phyloP scores from a whole-genome alignment of 2,113 vertebrate species.

The Mirza zaza region DNA sequence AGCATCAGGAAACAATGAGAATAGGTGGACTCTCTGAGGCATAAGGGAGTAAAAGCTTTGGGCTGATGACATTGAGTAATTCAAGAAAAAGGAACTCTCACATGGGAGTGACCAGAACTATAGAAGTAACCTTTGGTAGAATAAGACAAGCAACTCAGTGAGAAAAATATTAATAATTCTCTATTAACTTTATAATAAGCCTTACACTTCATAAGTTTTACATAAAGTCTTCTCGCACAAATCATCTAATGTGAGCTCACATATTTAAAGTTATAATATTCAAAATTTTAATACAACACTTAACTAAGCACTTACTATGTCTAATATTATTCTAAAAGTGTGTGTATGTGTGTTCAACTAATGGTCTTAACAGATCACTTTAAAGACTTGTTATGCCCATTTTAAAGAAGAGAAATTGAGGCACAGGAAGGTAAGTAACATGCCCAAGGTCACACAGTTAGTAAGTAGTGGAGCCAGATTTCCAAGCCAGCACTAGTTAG shows the following conservation, averaged over 20 bases:
- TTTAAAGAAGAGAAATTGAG: constrained; percentile 15
- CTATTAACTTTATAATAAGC: neutral
- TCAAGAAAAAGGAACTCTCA: neutral
- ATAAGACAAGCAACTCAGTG: neutral
- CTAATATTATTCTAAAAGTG: neutral
- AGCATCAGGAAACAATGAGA: neutral
- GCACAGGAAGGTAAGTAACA: neutral
- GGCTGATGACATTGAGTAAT: neutral
- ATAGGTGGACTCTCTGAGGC: neutral
- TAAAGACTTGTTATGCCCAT: neutral
- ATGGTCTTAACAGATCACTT: neutral
- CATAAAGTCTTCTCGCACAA: neutral
- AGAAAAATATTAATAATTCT: constrained; percentile 30
- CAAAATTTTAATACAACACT: neutral
- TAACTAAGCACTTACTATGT: neutral
- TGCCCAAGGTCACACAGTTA: neutral
- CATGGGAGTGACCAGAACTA: neutral
- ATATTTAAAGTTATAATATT: neutral
- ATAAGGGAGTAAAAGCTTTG: neutral
- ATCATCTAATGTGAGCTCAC: neutral
- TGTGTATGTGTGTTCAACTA: neutral
- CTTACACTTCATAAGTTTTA: neutral
- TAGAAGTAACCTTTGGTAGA: neutral
- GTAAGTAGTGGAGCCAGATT: neutral
- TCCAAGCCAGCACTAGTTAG: neutral